Conservation (phyloP, 2,888 invertebrate species). For the Andrena camellia region DNA sequence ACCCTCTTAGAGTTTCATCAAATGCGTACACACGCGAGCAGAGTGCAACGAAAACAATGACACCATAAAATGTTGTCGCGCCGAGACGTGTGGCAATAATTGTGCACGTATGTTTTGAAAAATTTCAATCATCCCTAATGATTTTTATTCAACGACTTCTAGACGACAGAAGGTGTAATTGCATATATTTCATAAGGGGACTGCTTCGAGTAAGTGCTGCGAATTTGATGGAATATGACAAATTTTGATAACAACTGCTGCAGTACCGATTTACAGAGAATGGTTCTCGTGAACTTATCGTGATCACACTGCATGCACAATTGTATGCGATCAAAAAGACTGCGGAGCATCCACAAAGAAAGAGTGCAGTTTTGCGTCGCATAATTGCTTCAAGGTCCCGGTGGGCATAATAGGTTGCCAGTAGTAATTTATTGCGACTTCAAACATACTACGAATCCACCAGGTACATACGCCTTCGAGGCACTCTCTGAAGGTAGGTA, state of each 20-base stretch:
- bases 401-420: not conserved
- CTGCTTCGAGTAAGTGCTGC: too few species aligned
- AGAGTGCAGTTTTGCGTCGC: not conserved
- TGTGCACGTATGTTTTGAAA: too few species aligned
- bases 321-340: too few species aligned
- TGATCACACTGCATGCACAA: not conserved
- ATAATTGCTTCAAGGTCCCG: conserved; percentile 2
- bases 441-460: conserved; percentile 7
- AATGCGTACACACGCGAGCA: conserved; percentile 29
- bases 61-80: not conserved
- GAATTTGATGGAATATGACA: too few species aligned
- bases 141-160: too few species aligned
- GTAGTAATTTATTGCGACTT: conserved; percentile 30
- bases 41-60: conserved; percentile 12
- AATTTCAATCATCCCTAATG: too few species aligned
- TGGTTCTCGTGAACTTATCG: not conserved
- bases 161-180: too few species aligned
- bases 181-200: too few species aligned
- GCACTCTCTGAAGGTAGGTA: conserved; percentile 23
- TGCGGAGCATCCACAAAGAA: not conserved
- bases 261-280: too few species aligned
- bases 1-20: conserved; percentile 28
- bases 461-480: conserved; percentile 8
- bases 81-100: not conserved
- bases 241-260: too few species aligned